Conservation (phyloP, 2,888 invertebrate species). For the Caenorhabditis zanzibari region DNA sequence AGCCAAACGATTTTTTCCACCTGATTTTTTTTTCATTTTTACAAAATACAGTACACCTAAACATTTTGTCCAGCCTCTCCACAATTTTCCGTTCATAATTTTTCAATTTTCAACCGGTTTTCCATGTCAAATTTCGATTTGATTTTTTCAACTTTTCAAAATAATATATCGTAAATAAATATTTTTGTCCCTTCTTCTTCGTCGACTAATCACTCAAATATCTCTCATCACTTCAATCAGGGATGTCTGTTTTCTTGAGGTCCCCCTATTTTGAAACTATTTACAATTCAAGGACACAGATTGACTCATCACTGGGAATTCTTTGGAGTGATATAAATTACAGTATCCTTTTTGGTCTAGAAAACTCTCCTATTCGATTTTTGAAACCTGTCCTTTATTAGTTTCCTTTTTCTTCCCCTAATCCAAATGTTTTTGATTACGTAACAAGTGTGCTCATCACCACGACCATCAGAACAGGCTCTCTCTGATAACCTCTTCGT, state of each 20-base stretch:
- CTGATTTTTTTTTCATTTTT: not conserved
- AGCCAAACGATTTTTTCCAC: too few species aligned
- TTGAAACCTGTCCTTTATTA: not conserved
- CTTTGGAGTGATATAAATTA: too few species aligned
- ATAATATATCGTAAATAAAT: not conserved
- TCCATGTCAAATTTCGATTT: not conserved
- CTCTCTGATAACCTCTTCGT: conserved; percentile 28
- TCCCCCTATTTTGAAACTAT: not conserved
- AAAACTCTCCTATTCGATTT: not conserved
- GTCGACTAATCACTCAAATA: not conserved
- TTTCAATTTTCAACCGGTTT: not conserved
- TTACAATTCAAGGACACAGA: not conserved
- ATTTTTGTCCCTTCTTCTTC: not conserved
- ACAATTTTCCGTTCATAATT: not conserved
- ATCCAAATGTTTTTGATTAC: conserved; percentile 45
- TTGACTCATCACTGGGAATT: conserved; percentile 1
- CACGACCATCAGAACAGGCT: not conserved
- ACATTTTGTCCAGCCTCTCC: not conserved
- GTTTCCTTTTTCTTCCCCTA: conserved; percentile 2
- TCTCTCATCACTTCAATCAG: not conserved
- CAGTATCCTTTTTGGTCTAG: too few species aligned
- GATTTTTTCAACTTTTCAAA: not conserved
- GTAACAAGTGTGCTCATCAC: conserved; percentile 22
- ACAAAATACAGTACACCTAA: not conserved
- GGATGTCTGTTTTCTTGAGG: conserved; percentile 7